A percentile compares a stretch with the other conserved stretches of the same genome.
Evolutionary conservation across 2,888 invertebrate genomes (phyloP).

Genomic region (Heliconius ethilla): DNA sequence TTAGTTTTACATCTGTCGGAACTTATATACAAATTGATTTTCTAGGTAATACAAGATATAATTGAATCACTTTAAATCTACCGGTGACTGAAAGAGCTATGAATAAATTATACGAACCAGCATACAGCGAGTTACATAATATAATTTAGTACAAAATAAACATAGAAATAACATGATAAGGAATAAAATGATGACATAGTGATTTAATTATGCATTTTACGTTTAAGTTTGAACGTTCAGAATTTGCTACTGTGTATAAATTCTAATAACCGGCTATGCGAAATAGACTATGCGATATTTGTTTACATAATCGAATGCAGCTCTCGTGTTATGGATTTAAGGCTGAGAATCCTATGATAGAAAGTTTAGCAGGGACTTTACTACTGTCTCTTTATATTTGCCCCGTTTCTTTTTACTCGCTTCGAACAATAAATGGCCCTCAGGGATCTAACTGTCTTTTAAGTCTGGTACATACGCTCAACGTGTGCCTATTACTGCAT

Average conservation of each 20-base stretch:
- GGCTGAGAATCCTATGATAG: constrained; percentile 44
- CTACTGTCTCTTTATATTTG: constrained; percentile 54
- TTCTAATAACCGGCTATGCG: constrained; percentile 57
- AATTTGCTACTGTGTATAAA: constrained; percentile 71
- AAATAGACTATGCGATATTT: constrained; percentile 48
- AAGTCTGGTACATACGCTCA: constrained; percentile 49
- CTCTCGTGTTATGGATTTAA: constrained; percentile 45
- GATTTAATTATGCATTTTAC: constrained; percentile 64
- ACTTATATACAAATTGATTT: constrained; percentile 22
- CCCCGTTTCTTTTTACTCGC: constrained; percentile 71
- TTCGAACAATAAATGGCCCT: constrained; percentile 74
- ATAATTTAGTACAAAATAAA: neutral
- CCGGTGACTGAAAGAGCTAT: constrained; percentile 21
- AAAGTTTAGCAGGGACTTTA: constrained; percentile 49
- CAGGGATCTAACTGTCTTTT: constrained; percentile 64
- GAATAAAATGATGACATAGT: constrained; percentile 41
- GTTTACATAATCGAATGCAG: constrained; percentile 44
- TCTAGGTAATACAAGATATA: constrained; percentile 11
- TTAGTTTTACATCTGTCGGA: neutral
- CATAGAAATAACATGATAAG: constrained; percentile 31
- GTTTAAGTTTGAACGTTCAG: constrained; percentile 63
- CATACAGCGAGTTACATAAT: constrained; percentile 21
- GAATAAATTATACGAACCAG: constrained; percentile 24
- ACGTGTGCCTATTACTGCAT: constrained; percentile 16
- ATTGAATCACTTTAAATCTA: constrained; percentile 13